These are phyloP conservation scores for Camptogramma bilineatum DNA, from an alignment of 2,888 invertebrate genomes.

Conservation along the genomic window DNA sequence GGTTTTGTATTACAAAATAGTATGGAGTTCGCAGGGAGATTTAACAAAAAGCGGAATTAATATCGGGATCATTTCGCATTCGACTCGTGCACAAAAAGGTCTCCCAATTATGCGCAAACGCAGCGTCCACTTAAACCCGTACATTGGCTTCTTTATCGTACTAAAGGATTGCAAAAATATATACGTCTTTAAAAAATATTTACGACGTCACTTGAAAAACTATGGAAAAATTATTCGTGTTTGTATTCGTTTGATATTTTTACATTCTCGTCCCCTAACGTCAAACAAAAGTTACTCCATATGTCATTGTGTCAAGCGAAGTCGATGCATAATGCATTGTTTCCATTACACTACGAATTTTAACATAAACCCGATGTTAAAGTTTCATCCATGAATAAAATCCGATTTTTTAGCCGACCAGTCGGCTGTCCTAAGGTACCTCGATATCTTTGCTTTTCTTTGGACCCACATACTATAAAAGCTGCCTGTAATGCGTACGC, in stretches of 20 bases:
- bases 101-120: constrained; percentile 80
- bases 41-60: constrained; percentile 74
- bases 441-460: constrained; percentile 61
- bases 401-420: constrained; percentile 72
- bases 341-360: constrained; percentile 84
- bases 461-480: constrained; percentile 33
- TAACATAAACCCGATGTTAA: constrained; percentile 83
- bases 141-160: constrained; percentile 66
- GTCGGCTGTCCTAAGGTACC: constrained; percentile 49
- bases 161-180: constrained; percentile 70
- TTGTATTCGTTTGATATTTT: constrained; percentile 67
- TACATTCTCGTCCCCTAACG: constrained; percentile 73
- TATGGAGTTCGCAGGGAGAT: constrained; percentile 54
- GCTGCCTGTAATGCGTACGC: constrained; percentile 36
- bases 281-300: constrained; percentile 76
- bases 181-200: constrained; percentile 59
- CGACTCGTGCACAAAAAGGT: constrained; percentile 75
- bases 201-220: constrained; percentile 64
- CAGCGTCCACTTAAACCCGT: constrained; percentile 73
- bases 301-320: constrained; percentile 79
- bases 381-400: constrained; percentile 81
- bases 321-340: constrained; percentile 81
- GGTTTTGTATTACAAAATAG: constrained; percentile 55
- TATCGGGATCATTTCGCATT: constrained; percentile 74
- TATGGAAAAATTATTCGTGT: constrained; percentile 67